Base-by-base conservation (phyloP, 2,113 vertebrate species). In the Oncorhynchus clarkii region DNA sequence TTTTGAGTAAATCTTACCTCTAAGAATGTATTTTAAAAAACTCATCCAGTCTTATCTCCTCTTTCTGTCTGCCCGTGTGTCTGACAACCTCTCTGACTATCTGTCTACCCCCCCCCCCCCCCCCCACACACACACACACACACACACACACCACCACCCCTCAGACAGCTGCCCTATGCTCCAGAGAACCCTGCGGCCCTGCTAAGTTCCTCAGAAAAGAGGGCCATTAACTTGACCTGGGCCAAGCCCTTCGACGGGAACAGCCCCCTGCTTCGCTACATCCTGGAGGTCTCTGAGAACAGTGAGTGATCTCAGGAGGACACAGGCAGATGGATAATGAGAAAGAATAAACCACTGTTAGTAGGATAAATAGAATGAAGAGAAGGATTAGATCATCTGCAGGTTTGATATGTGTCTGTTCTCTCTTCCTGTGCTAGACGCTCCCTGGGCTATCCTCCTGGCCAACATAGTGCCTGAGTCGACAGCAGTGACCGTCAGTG, bases 201-300 rank as follows among this genome's bases (percentile, higher is more conserved):
- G 0, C 90, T 97, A 75, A 97, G 97, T 77, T 60, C 78, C 1
- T 51, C 78, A 2, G 96, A 98, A 90, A 95, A 93, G 73, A 91
- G 98, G 9, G 92, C 96, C 89, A 97, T 99, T 92, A 97, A 97
- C 91, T 91, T 99, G 72, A 98, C 96, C 0, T 99, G 97, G 97
- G 94, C 95, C 59, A 94, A 95, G 64, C 95, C 98, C 62, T 99
- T 99, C 0, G 97, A 99, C 0, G 98, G 98, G 72, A 99, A 99
- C 94, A 99, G 97, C 87, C 96, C 97, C 0, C 93, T 99, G 84
- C 92, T 97, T 74, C 96, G 92, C 81, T 98, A 99, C 76, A 62
- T 97, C 76, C 87, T 99, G 89, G 98, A 99, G 89, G 96, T 99
- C 89, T 99, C 98, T 0, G 98, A 99, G 87, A 99, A 99, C 92